Evolutionary conservation across 2,797 vertebrate species (phyloP), one percentile per base, ranked within the genome.

Genomic region (Amblyopsis hoosieri): DNA sequence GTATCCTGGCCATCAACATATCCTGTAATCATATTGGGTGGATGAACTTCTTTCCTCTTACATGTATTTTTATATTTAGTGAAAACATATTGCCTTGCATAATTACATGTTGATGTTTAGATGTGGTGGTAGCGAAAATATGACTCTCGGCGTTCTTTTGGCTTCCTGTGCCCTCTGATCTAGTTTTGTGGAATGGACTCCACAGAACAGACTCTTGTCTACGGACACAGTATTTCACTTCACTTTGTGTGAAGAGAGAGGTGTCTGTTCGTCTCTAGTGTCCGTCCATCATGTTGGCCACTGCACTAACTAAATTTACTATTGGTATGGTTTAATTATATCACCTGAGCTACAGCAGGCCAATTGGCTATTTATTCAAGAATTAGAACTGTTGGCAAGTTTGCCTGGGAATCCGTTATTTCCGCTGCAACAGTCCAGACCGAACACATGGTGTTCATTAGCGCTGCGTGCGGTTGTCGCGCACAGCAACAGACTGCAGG

Each of bases 11-110:
- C 67, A 45, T 74, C 69, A 64, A 78, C 66, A 70, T 63, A 90
- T 78, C 87, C 75, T 87, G 72, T 87, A 89, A 91, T 93, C 89
- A 89, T 86, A 77, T 76, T 81, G 91, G 90, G 90, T 82, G 88
- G 85, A 80, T 87, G 78, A 66, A 74, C 80, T 74, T 66, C 71
- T 76, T 75, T 65, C 48, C 67, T 82, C 74, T 60, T 67, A 55
- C 12, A 55, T 55, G 19, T 55, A 60, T 70, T 74, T 88, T 87
- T 89, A 86, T 91, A 89, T 90, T 89, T 73, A 82, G 75, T 75
- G 52, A 85, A 90, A 91, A 89, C 82, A 84, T 80, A 74, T 73
- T 65, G 68, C 66, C 62, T 70, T 48, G 56, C 68, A 67, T 64
- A 76, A 86, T 74, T 79, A 75, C 62, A 66, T 63, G 64, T 70